These are phyloP conservation scores for Cryptoprocta ferox DNA, from an alignment of 2,797 vertebrate genomes.

Conservation along the genomic window DNA sequence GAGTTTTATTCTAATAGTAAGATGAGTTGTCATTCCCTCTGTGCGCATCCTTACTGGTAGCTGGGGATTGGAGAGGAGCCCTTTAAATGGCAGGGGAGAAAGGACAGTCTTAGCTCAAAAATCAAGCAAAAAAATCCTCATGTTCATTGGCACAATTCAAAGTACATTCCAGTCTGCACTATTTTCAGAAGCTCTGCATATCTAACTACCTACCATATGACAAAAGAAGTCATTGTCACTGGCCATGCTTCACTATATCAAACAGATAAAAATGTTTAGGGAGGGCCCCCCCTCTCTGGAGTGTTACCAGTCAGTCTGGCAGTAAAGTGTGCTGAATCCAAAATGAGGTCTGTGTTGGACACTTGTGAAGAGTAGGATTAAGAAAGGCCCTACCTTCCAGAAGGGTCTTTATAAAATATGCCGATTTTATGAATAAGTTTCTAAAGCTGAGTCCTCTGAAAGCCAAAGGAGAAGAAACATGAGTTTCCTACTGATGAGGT, in stretches of 20 bases:
- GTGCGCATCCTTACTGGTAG: not conserved
- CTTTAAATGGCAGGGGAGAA: not conserved
- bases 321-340: not conserved
- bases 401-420: not conserved
- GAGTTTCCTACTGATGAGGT: not conserved
- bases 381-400: not conserved
- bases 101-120: not conserved
- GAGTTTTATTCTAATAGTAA: not conserved
- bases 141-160: not conserved
- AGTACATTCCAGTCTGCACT: slow-evolving; percentile 38
- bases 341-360: not conserved
- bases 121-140: not conserved
- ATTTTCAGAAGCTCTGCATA: slow-evolving; percentile 50
- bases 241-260: not conserved
- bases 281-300: not conserved
- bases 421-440: not conserved
- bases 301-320: not conserved
- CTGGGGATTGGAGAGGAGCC: not conserved
- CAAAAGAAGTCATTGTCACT: slow-evolving; percentile 53
- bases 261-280: not conserved
- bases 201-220: slow-evolving; percentile 17
- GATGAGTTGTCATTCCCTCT: not conserved
- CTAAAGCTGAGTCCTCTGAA: not conserved
- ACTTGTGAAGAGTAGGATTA: not conserved
- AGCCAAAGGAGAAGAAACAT: slow-evolving; percentile 6